These are phyloP conservation scores for Brachionus sp. DNA, from an alignment of 1,140 invertebrate species.

Conservation along the genomic window DNA sequence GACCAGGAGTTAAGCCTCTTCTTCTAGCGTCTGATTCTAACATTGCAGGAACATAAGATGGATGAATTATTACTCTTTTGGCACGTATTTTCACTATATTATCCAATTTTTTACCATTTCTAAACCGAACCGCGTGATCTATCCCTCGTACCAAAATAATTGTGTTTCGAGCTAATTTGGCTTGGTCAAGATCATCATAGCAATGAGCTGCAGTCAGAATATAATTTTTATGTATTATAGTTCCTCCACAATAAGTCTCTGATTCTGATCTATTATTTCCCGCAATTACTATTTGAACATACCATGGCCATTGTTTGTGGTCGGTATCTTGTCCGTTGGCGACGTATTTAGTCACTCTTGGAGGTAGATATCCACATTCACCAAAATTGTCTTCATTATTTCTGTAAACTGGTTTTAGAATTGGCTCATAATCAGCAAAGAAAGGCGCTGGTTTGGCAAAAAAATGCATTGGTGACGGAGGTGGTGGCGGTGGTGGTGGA, in stretches of 20 bases:
- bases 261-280: constrained; percentile 25
- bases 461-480: background rate
- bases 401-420: background rate
- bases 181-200: constrained; percentile 16
- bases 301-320: constrained; percentile 22
- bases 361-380: constrained; percentile 7
- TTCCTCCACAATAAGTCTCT: constrained; percentile 44
- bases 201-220: constrained; percentile 46
- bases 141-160: background rate
- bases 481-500: background rate
- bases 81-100: background rate
- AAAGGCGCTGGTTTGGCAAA: background rate
- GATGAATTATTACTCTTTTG: background rate
- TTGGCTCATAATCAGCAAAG: background rate
- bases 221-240: constrained; percentile 44
- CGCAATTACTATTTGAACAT: constrained; percentile 31
- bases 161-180: background rate
- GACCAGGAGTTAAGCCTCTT: constrained; percentile 19
- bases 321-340: constrained; percentile 6
- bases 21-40: constrained; percentile 8
- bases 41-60: constrained; percentile 1
- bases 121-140: background rate
- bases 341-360: background rate
- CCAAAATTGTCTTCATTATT: background rate
- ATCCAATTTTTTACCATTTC: constrained; percentile 3